Conservation (phyloP, 2,888 invertebrate species). For the Mesopsocus fuscifrons region DNA sequence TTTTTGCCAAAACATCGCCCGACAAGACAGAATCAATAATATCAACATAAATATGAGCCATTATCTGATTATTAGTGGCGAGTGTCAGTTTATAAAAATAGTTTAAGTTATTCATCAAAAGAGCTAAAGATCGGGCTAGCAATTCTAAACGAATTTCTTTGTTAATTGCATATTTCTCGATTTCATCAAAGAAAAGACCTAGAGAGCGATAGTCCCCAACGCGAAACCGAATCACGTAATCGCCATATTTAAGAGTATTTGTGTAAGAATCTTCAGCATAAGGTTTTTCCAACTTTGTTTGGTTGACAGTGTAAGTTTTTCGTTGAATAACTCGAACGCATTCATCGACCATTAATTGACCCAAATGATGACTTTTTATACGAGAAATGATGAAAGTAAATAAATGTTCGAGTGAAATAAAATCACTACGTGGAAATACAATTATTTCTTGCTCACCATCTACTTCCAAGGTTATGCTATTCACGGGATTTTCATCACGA, state of each 20-base stretch:
- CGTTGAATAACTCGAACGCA: neutral
- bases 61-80: conserved; percentile 5
- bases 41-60: neutral
- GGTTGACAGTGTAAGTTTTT: neutral
- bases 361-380: neutral
- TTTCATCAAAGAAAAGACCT: neutral
- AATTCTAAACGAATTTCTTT: neutral
- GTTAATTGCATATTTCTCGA: neutral
- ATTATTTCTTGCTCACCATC: neutral
- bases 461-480: neutral
- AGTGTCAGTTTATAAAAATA: neutral
- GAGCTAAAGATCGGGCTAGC: neutral
- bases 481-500: neutral
- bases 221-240: neutral
- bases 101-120: neutral
- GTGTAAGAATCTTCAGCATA: neutral
- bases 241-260: neutral
- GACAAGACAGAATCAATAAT: conserved; percentile 9
- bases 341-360: neutral
- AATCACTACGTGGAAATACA: neutral
- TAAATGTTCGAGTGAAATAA: neutral
- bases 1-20: conserved; percentile 1
- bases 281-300: neutral
- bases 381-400: neutral
- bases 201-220: neutral